These are phyloP conservation scores for Tautogolabrus adspersus DNA, from an alignment of 2,113 vertebrate genomes.

Conservation along the genomic window DNA sequence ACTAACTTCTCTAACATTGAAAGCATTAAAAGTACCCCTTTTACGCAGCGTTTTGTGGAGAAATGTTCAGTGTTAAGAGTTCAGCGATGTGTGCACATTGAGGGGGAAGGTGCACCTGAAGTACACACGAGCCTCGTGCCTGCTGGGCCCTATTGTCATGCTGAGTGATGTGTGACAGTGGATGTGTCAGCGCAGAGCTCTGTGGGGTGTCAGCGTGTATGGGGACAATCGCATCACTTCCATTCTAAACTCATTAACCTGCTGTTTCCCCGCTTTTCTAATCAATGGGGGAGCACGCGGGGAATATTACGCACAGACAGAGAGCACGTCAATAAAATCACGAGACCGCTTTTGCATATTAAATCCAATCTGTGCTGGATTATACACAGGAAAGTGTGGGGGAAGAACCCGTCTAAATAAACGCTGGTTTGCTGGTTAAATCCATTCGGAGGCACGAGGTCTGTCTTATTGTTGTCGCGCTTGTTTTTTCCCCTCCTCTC, in stretches of 20 bases:
- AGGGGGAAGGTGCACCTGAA: conserved; percentile 28
- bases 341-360: conserved; percentile 39
- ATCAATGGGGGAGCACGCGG: conserved; percentile 59
- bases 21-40: neutral
- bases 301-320: conserved; percentile 38
- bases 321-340: conserved; percentile 60
- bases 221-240: conserved; percentile 49
- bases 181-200: conserved; percentile 52
- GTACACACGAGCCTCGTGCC: conserved; percentile 25
- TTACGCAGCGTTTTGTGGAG: neutral
- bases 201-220: conserved; percentile 20
- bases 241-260: conserved; percentile 77
- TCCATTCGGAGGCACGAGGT: conserved; percentile 47
- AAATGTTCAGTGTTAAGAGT: neutral
- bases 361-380: conserved; percentile 25
- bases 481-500: conserved; percentile 24
- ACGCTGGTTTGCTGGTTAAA: conserved; percentile 36
- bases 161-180: conserved; percentile 63
- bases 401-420: conserved; percentile 20
- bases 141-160: conserved; percentile 59
- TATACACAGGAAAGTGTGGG: neutral
- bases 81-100: neutral
- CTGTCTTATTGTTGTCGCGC: conserved; percentile 57
- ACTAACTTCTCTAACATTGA: neutral
- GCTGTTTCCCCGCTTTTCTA: conserved; percentile 60